Percentiles rank a stretch among this genome's conserved stretches.
Conservation (phyloP, 2,113 vertebrate genomes). For the Myrmecophaga tridactyla region DNA sequence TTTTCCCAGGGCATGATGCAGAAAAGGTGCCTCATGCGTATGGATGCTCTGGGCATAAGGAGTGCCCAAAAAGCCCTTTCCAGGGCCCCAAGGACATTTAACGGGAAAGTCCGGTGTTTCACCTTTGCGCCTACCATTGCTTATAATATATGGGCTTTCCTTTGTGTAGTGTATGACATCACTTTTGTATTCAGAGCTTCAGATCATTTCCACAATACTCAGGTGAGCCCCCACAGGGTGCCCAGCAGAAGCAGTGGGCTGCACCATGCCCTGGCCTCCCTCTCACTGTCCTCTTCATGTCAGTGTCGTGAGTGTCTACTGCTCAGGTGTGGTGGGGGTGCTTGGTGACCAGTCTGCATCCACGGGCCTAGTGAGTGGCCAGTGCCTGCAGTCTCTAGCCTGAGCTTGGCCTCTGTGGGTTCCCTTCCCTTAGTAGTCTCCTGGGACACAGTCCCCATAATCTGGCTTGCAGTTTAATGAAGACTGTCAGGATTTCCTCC, state of each 20-base stretch:
- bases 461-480: not conserved
- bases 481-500: not conserved
- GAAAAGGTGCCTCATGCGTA: not conserved
- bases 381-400: not conserved
- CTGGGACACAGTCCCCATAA: not conserved
- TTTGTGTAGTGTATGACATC: not conserved
- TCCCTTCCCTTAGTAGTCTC: not conserved
- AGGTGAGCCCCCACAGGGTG: not conserved
- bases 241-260: not conserved
- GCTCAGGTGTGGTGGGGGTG: not conserved
- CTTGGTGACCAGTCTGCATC: not conserved
- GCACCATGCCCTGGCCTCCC: not conserved
- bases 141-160: constrained; percentile 14
- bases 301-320: not conserved
- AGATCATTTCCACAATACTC: not conserved
- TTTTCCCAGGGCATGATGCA: not conserved
- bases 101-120: not conserved
- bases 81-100: not conserved
- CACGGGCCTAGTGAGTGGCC: not conserved
- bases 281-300: not conserved
- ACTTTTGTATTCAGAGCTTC: constrained; percentile 34
- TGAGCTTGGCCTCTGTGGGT: not conserved
- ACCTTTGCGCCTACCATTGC: constrained; percentile 1
- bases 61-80: not conserved
- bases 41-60: not conserved